Conservation (phyloP, 1,140 invertebrate species). For the Archivesica marissinica region DNA sequence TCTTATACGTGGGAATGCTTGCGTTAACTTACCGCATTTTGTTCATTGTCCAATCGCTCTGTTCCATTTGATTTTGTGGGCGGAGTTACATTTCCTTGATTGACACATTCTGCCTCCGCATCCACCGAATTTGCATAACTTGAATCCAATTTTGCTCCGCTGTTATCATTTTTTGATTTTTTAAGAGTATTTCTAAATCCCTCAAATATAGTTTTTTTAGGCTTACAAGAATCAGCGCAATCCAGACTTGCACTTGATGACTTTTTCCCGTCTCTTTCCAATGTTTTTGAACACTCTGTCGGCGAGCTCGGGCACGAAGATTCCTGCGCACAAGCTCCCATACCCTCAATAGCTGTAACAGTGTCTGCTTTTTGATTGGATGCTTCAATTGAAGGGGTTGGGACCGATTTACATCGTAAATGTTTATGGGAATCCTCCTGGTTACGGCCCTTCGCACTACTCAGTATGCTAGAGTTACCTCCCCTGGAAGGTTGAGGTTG, state of each 20-base stretch:
- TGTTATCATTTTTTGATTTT: slow-evolving; percentile 77
- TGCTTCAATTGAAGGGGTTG: slow-evolving; percentile 67
- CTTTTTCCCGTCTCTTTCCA: slow-evolving; percentile 45
- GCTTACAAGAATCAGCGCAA: slow-evolving; percentile 68
- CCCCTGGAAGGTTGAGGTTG: slow-evolving; percentile 71
- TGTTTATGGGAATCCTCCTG: slow-evolving; percentile 70
- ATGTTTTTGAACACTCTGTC: slow-evolving; percentile 69
- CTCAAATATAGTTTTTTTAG: slow-evolving; percentile 85
- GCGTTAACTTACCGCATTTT: slow-evolving; percentile 61
- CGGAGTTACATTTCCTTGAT: slow-evolving; percentile 43
- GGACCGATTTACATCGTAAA: slow-evolving; percentile 78
- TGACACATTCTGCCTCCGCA: slow-evolving; percentile 18
- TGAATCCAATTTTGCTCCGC: slow-evolving; percentile 12
- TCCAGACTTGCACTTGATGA: slow-evolving; percentile 22
- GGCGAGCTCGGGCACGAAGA: slow-evolving; percentile 76
- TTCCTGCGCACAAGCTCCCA: slow-evolving; percentile 51
- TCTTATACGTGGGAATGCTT: slow-evolving; percentile 45
- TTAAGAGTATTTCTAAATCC: slow-evolving; percentile 87
- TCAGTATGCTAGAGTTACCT: slow-evolving; percentile 51
- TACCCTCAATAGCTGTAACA: slow-evolving; percentile 34
- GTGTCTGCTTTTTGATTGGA: slow-evolving; percentile 38
- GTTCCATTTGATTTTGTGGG: slow-evolving; percentile 47
- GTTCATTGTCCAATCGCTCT: slow-evolving; percentile 57
- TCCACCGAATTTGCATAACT: slow-evolving; percentile 68
- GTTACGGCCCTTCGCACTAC: slow-evolving; percentile 44